phyloP scores from a whole-genome alignment of 2,888 invertebrate species.

The Onchidella celtica region DNA sequence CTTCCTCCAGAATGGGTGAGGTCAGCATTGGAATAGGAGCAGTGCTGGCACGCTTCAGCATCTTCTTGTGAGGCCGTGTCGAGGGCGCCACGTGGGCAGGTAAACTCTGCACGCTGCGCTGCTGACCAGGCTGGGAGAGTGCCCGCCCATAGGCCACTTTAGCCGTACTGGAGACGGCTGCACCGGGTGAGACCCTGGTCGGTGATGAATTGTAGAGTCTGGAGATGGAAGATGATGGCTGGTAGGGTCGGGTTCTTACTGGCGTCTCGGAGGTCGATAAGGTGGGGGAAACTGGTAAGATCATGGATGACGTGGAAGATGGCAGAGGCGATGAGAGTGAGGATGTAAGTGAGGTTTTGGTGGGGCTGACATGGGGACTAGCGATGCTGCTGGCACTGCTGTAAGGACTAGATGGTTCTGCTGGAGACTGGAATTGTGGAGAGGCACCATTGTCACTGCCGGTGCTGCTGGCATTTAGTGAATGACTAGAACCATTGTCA shows the following conservation, averaged over 20 bases:
- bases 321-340: slow-evolving; percentile 27
- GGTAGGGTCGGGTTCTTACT: slow-evolving; percentile 8
- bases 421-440: slow-evolving; percentile 6
- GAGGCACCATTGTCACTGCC: no score
- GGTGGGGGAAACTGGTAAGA: not conserved
- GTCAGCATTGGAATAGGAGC: slow-evolving; percentile 60
- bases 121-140: slow-evolving; percentile 3
- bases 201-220: slow-evolving; percentile 38
- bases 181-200: not conserved
- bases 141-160: not conserved
- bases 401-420: not conserved
- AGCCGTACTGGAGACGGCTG: not conserved
- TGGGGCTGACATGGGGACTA: not conserved
- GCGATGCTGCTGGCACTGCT: slow-evolving; percentile 9
- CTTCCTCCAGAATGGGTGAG: slow-evolving; percentile 62
- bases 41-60: slow-evolving; percentile 67
- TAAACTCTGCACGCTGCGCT: not conserved
- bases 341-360: slow-evolving; percentile 24
- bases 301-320: not conserved
- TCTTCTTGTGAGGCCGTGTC: slow-evolving; percentile 63
- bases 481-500: slow-evolving; percentile 5
- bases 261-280: not conserved
- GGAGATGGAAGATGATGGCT: slow-evolving; percentile 31
- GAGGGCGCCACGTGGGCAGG: not conserved
- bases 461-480: not conserved